Percentiles rank a stretch among this genome's conserved stretches.
These are phyloP conservation scores for Alcedo atthis DNA, from an alignment of 2,797 vertebrate species.

Conservation along the genomic window DNA sequence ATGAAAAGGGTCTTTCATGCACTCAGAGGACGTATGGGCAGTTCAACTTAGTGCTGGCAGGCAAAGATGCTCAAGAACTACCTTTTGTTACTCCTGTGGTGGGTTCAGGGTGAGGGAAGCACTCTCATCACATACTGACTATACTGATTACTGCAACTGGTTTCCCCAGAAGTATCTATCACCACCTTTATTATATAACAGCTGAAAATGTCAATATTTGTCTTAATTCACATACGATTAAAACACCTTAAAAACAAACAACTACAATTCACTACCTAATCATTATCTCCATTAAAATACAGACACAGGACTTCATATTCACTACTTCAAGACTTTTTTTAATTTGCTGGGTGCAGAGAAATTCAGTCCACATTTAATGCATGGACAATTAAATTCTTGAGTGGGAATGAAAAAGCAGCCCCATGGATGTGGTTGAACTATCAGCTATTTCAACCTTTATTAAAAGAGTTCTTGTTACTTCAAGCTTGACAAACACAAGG, in stretches of 20 bases:
- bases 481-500: neutral
- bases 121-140: neutral
- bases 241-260: neutral
- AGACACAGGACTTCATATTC: neutral
- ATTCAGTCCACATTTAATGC: neutral
- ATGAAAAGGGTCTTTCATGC: neutral
- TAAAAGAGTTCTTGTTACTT: neutral
- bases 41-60: accelerated
- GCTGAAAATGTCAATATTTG: neutral
- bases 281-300: neutral
- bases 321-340: neutral
- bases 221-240: neutral
- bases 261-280: neutral
- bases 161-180: neutral
- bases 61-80: neutral
- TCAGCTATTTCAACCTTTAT: neutral
- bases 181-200: neutral
- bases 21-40: neutral
- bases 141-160: neutral
- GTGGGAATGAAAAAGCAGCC: neutral
- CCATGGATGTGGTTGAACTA: neutral
- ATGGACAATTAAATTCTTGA: neutral
- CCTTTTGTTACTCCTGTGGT: neutral
- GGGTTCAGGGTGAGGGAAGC: neutral
- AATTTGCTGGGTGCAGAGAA: neutral